Conservation (phyloP, 2,888 invertebrate species). For the Drosophila buzzatii region DNA sequence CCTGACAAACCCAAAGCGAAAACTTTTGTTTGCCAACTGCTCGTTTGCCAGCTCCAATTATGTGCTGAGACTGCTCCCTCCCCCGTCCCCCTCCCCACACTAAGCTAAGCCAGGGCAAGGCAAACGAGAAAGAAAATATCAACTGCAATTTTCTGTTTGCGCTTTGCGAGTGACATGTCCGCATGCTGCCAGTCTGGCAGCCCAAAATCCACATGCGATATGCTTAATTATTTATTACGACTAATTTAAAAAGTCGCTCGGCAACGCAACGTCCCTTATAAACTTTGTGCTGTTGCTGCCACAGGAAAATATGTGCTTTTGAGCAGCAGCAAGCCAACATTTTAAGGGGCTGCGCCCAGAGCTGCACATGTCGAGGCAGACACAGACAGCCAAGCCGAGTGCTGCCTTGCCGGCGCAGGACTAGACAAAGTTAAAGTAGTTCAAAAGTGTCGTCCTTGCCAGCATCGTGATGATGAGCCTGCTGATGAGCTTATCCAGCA, state of each 20-base stretch:
- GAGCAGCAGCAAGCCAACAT: conserved; percentile 26
- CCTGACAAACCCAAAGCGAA: conserved; percentile 27
- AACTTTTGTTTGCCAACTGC: conserved; percentile 47
- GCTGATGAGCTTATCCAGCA: conserved; percentile 38
- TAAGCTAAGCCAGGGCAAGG: conserved; percentile 21
- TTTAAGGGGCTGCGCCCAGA: conserved; percentile 50
- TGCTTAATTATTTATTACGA: conserved; percentile 75
- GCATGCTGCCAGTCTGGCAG: background rate
- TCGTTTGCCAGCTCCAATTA: conserved; percentile 41
- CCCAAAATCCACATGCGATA: conserved; percentile 52
- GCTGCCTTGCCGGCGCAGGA: conserved; percentile 1
- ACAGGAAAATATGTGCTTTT: conserved; percentile 46
- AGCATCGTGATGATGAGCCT: conserved; percentile 33
- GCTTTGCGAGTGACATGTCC: conserved; percentile 27
- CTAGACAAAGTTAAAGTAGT: conserved; percentile 70
- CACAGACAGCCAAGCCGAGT: conserved; percentile 2
- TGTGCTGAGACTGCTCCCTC: conserved; percentile 28
- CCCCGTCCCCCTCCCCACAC: too few species aligned
- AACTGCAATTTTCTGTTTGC: conserved; percentile 51
- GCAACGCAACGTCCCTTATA: conserved; percentile 23
- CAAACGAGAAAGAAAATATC: conserved; percentile 32
- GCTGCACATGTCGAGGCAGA: conserved; percentile 20
- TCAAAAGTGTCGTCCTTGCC: conserved; percentile 67
- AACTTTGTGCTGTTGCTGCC: conserved; percentile 41
- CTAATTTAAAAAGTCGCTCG: conserved; percentile 72